These are phyloP conservation scores for Steinernema hermaphroditum DNA, from an alignment of 2,888 invertebrate species.

Conservation along the genomic window DNA sequence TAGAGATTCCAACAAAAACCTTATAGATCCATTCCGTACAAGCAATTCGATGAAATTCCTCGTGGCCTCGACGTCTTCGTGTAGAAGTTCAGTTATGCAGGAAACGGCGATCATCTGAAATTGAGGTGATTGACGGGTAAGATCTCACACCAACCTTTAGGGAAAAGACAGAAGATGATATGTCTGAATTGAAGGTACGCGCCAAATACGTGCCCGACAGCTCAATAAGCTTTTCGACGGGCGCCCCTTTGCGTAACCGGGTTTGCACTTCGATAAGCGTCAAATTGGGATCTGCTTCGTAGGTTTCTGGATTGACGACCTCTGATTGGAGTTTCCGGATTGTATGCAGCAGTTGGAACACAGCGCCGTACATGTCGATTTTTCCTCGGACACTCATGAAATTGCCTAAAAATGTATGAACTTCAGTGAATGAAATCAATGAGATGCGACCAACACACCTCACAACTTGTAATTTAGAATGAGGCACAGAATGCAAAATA, in stretches of 20 bases:
- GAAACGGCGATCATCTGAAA: background rate
- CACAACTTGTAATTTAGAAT: too few relatives aligned
- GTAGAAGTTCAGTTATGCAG: background rate
- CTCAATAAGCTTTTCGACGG: background rate
- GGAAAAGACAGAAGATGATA: background rate
- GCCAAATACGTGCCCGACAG: background rate
- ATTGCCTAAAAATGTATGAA: background rate
- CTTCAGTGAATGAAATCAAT: too few relatives aligned
- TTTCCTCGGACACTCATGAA: background rate
- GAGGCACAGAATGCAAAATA: too few relatives aligned
- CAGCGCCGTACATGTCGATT: background rate
- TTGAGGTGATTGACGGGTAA: too few relatives aligned
- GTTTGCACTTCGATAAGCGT: background rate
- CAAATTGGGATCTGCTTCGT: background rate
- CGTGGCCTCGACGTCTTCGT: background rate
- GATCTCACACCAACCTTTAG: background rate
- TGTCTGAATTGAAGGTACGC: background rate
- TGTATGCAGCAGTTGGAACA: slow-evolving; percentile 1
- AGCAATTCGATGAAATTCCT: background rate
- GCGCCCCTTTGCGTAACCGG: background rate
- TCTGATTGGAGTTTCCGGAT: background rate
- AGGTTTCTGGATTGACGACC: background rate
- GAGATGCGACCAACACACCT: too few relatives aligned
- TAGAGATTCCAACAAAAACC: background rate
- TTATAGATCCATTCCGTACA: background rate